phyloP scores from a whole-genome alignment of 2,888 invertebrate species.

The Diarsia brunnea region DNA sequence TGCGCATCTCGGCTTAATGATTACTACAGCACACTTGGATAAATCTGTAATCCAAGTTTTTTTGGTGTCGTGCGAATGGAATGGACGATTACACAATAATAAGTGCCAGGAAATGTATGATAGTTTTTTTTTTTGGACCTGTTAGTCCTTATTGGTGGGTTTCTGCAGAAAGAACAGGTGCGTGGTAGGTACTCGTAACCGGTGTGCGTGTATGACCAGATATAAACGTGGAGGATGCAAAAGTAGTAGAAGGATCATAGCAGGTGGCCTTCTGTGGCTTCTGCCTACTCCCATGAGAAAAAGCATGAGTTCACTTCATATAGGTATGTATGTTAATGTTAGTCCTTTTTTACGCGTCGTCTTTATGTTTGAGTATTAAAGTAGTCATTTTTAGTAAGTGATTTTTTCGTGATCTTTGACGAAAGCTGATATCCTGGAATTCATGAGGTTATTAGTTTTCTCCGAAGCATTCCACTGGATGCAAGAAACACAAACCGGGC shows the following conservation, averaged over 20 bases:
- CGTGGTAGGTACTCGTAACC: no score
- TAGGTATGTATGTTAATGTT: no score
- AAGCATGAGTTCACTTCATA: no score
- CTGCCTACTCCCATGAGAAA: no score
- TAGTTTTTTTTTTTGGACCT: no score
- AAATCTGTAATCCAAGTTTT: constrained; percentile 13
- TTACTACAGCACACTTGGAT: constrained; percentile 26
- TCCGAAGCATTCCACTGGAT: no score
- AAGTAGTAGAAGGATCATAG: no score
- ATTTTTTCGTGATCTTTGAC: background rate
- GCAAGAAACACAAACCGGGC: background rate
- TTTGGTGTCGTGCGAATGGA: background rate
- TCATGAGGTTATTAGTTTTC: background rate
- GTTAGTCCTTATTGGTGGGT: no score
- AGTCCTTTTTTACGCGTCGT: background rate
- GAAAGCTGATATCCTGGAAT: background rate
- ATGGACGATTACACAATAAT: background rate
- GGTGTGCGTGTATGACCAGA: no score
- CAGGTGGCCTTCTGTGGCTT: no score
- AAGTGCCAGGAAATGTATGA: background rate
- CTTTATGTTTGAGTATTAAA: background rate
- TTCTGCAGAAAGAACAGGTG: no score
- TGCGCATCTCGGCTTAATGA: constrained; percentile 54
- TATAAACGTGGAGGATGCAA: no score
- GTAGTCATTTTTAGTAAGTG: background rate